phyloP scores from a whole-genome alignment of 2,888 invertebrate species.

The Ectemnius cavifrons region DNA sequence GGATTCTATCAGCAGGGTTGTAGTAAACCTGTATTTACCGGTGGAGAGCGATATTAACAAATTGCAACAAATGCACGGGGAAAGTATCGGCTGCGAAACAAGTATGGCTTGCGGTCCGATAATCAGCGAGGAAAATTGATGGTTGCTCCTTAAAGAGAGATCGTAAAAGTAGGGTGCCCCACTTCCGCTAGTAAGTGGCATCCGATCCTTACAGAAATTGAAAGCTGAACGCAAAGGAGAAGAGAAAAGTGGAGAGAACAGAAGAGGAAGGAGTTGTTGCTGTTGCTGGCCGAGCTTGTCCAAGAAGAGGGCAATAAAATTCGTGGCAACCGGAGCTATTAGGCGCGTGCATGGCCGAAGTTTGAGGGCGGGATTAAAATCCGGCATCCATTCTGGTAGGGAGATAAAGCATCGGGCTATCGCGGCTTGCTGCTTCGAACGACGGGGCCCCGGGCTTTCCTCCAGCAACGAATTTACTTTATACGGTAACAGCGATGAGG shows the following conservation, averaged over 20 bases:
- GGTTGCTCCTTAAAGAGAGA: background rate
- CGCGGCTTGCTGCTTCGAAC: slow-evolving; percentile 8
- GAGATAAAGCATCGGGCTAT: slow-evolving; percentile 11
- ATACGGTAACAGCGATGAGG: background rate
- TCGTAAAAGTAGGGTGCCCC: too few relatives aligned
- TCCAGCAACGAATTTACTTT: slow-evolving; percentile 28
- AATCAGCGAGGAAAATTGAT: background rate
- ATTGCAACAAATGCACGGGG: background rate
- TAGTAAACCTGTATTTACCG: background rate
- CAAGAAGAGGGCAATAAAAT: background rate
- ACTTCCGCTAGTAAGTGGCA: too few relatives aligned
- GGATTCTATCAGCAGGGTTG: background rate
- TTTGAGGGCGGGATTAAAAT: slow-evolving; percentile 23
- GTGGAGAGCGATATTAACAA: background rate
- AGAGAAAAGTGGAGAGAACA: background rate
- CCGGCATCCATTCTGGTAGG: slow-evolving; percentile 24
- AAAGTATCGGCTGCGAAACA: background rate
- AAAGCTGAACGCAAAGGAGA: background rate
- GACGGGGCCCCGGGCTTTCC: background rate
- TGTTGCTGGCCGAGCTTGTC: too few relatives aligned
- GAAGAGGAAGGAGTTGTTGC: too few relatives aligned
- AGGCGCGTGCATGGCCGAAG: background rate
- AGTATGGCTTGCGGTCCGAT: background rate
- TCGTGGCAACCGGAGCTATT: too few relatives aligned
- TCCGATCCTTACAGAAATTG: background rate